Conservation (phyloP, 2,888 invertebrate genomes). For the Catocala fraxini region DNA sequence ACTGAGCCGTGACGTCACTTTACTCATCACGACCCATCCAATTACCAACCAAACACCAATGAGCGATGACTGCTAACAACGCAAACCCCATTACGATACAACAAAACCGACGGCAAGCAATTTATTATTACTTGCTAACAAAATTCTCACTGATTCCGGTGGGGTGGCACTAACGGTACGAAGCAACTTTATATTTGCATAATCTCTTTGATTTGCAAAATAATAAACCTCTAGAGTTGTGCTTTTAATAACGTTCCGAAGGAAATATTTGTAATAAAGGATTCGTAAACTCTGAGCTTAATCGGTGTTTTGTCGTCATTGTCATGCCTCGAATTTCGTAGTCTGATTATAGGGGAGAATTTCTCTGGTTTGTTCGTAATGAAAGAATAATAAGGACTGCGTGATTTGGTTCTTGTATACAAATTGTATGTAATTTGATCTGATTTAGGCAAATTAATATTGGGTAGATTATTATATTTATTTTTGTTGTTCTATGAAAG, state of each 20-base stretch:
- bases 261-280: slow-evolving; percentile 34
- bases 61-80: slow-evolving; percentile 35
- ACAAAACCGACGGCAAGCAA: slow-evolving; percentile 39
- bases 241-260: slow-evolving; percentile 54
- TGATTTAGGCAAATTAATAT: too few species aligned
- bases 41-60: slow-evolving; percentile 34
- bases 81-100: slow-evolving; percentile 43
- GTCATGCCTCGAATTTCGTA: slow-evolving; percentile 17
- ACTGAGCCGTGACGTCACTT: slow-evolving; percentile 5
- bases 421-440: not conserved
- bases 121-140: slow-evolving; percentile 53
- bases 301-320: slow-evolving; percentile 25
- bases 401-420: not conserved
- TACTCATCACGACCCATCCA: slow-evolving; percentile 13
- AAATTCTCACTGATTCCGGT: slow-evolving; percentile 41
- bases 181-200: slow-evolving; percentile 54
- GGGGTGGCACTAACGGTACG: slow-evolving; percentile 36
- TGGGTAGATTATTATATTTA: too few species aligned
- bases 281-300: slow-evolving; percentile 26
- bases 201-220: slow-evolving; percentile 71
- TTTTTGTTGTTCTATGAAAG: too few species aligned
- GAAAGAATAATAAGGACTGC: slow-evolving; percentile 18
- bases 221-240: slow-evolving; percentile 58
- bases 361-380: slow-evolving; percentile 7
- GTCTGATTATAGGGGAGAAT: slow-evolving; percentile 9